Percentiles rank a stretch among this genome's conserved stretches.
Evolutionary conservation across 2,888 invertebrate species (phyloP).

Genomic region (Clitarchus hookeri): DNA sequence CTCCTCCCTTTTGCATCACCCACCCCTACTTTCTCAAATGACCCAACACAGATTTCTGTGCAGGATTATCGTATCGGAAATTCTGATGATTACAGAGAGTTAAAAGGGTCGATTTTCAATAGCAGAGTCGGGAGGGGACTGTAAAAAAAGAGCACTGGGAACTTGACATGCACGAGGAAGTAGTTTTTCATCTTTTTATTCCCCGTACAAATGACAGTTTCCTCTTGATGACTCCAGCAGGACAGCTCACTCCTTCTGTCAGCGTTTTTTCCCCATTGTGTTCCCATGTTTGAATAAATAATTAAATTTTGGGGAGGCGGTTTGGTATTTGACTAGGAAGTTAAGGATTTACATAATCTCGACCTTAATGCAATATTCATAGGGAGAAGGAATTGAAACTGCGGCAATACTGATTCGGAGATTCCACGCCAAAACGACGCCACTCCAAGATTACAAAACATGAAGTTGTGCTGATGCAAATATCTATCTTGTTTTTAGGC

Average conservation of each 20-base stretch:
- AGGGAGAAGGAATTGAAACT: neutral
- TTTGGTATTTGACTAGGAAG: neutral
- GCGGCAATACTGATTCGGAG: neutral
- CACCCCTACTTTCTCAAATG: conserved; percentile 12
- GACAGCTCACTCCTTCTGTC: neutral
- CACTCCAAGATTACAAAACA: neutral
- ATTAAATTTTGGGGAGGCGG: neutral
- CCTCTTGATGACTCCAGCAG: neutral
- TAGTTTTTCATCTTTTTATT: conserved; percentile 29
- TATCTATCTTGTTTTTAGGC: neutral
- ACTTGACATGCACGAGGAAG: conserved; percentile 27
- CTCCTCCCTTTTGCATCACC: neutral
- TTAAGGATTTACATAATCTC: conserved; percentile 14
- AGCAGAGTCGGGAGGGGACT: neutral
- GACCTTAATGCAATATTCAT: conserved; percentile 1
- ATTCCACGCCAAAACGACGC: neutral
- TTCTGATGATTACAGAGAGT: conserved; percentile 34
- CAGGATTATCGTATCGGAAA: conserved; percentile 30
- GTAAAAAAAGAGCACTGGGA: neutral
- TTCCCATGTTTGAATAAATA: neutral
- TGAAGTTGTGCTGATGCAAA: neutral
- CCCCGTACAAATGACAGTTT: conserved; percentile 17
- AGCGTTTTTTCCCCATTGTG: neutral
- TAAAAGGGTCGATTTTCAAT: conserved; percentile 31
- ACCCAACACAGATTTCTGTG: conserved; percentile 15